Evolutionary conservation across 2,113 vertebrate species (phyloP).

Genomic region (Smithornis capensis): DNA sequence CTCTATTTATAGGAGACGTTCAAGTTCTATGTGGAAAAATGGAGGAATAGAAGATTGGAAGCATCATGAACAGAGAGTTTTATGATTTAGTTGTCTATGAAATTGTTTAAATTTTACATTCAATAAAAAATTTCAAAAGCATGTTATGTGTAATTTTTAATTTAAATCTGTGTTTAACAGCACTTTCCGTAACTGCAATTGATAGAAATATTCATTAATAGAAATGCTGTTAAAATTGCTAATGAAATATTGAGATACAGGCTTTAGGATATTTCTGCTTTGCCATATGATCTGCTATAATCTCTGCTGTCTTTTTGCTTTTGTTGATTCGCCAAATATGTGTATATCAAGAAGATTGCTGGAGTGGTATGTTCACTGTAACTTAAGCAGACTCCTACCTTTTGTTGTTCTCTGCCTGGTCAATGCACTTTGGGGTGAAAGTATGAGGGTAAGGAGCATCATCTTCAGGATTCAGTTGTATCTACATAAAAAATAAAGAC

Average conservation of each 20-base stretch:
- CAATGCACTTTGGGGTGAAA: not conserved
- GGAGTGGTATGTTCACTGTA: not conserved
- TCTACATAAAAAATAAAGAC: constrained; percentile 16
- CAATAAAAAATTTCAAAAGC: constrained; percentile 38
- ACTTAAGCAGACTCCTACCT: not conserved
- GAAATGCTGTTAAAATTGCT: not conserved
- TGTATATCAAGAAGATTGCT: constrained; percentile 12
- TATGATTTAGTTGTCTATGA: constrained; percentile 21
- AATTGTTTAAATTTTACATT: constrained; percentile 32
- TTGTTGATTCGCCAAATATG: not conserved
- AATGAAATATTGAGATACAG: not conserved
- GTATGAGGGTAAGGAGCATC: not conserved
- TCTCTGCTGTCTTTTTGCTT: not conserved
- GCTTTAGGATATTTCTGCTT: not conserved
- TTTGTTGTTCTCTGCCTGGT: not conserved
- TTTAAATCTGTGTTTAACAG: not conserved
- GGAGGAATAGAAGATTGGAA: constrained; percentile 56
- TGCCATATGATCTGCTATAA: not conserved
- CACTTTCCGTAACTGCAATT: not conserved
- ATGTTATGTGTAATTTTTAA: constrained; percentile 35
- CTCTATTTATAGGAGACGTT: constrained; percentile 80
- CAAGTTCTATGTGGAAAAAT: constrained; percentile 81
- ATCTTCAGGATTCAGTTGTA: not conserved
- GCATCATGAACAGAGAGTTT: not conserved
- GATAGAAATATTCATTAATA: not conserved